Evolutionary conservation across 2,888 invertebrate species (phyloP), one percentile per base, ranked within the genome.

Genomic region (Chirona hameri): DNA sequence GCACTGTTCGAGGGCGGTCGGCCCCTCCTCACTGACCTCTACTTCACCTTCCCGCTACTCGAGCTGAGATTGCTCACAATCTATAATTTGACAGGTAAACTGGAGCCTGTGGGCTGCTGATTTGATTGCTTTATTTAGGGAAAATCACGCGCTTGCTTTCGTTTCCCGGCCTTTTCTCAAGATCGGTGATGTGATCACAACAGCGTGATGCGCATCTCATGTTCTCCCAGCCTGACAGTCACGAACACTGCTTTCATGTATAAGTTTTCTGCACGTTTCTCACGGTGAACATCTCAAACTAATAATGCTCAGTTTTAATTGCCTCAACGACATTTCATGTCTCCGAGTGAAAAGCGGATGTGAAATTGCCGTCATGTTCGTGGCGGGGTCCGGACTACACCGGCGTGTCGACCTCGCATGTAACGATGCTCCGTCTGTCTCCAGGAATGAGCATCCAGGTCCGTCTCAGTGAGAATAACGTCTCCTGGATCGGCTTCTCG

Each of bases 401-500:
- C n/a, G n/a, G 52, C 52, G 52, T 52, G 52, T 52, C 52, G 18
- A 18, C 18, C 52, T 52, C 52, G 18, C 52, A 2, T 60, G 60
- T 24, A 7, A 24, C 18, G 18, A 60, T 18, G 24, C 24, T 60
- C 24, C 24, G 2, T 18, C 21, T 65, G 5, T 65, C 31, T 4
- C 29, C 72, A 72, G 72, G 72, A 18, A 15, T 72, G 72, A 72
- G 27, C 31, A 72, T 72, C 10, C 72, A 72, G 18, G 27, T 72
- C 18, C 29, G 72, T 15, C 72, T 72, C 31, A 72, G 72, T 29
- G 72, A 29, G 14, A 27, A 72, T 18, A 72, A 72, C 31, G 31
- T 72, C 29, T 72, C 72, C 5, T 72, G 72, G 72, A 72, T 72
- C 27, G 72, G 72, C 15, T 29, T 72, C 27, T 72, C 72, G 29